Evolutionary conservation across 2,113 vertebrate species (phyloP).

Genomic region (Phaethon lepturus): DNA sequence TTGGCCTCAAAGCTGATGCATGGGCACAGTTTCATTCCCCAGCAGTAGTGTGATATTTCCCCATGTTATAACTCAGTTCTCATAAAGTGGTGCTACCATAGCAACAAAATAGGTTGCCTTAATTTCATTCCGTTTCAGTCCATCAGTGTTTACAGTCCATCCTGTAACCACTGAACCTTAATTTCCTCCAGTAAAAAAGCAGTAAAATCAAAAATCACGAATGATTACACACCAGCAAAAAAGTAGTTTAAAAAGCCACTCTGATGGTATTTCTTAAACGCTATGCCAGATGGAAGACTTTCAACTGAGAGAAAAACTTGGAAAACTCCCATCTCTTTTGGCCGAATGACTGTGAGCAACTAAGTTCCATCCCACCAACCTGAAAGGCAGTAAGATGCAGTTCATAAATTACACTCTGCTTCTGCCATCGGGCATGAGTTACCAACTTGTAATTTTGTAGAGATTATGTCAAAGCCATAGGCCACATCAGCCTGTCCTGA

Average conservation of each 20-base stretch:
- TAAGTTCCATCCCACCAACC: background rate
- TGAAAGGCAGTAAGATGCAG: background rate
- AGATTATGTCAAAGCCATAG: background rate
- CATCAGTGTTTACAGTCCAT: background rate
- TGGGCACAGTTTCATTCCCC: background rate
- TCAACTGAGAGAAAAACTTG: conserved; percentile 9
- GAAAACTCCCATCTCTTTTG: conserved; percentile 6
- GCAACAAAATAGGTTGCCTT: background rate
- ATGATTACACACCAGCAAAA: background rate
- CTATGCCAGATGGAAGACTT: conserved; percentile 2
- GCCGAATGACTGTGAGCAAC: background rate
- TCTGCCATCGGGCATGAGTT: background rate
- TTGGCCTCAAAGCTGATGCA: background rate
- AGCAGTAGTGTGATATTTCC: background rate
- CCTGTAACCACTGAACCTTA: background rate
- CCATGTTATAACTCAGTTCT: background rate
- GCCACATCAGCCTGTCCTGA: background rate
- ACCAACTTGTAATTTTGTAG: background rate
- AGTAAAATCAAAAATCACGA: background rate
- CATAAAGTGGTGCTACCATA: background rate
- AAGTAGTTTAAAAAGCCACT: background rate
- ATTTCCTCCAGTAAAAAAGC: background rate
- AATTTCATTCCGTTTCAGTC: background rate
- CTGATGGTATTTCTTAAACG: conserved; percentile 1
- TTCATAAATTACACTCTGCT: conserved; percentile 12